These are phyloP conservation scores for Rhynchopsitta pachyrhyncha DNA, from an alignment of 2,113 vertebrate species.

Conservation along the genomic window DNA sequence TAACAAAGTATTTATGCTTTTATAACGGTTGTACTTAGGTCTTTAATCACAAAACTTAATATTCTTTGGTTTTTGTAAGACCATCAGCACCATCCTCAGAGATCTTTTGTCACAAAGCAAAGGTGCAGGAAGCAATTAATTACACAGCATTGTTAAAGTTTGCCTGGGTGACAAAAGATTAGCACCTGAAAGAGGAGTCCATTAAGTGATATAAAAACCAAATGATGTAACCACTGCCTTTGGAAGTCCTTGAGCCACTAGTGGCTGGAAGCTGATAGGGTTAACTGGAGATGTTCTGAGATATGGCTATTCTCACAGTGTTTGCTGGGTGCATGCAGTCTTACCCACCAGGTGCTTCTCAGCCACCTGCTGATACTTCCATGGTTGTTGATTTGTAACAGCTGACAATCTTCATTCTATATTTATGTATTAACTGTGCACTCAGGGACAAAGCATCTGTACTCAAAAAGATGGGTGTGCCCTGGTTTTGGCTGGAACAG, in stretches of 20 bases:
- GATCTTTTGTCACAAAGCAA: not conserved
- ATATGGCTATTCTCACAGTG: fast-evolving
- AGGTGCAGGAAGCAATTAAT: not conserved
- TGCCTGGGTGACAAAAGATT: not conserved
- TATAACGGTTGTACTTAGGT: not conserved
- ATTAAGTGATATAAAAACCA: not conserved
- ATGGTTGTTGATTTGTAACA: not conserved
- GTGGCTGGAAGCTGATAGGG: not conserved
- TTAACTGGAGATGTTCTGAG: not conserved
- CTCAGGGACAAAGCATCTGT: not conserved
- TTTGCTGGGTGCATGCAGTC: not conserved
- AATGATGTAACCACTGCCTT: not conserved
- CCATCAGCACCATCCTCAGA: not conserved
- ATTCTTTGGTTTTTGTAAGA: not conserved
- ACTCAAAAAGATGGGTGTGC: not conserved
- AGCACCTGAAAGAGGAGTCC: not conserved
- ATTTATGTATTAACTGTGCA: not conserved
- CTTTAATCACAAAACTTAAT: not conserved
- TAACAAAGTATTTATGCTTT: not conserved
- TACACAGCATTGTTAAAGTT: not conserved
- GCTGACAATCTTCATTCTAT: not conserved
- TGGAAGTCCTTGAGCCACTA: not conserved
- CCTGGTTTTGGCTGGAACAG: not conserved
- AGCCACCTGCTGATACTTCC: too few relatives aligned
- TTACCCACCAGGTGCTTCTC: fast-evolving